Base-by-base conservation (phyloP, 2,888 invertebrate genomes). In the Mechanitis messenoides region DNA sequence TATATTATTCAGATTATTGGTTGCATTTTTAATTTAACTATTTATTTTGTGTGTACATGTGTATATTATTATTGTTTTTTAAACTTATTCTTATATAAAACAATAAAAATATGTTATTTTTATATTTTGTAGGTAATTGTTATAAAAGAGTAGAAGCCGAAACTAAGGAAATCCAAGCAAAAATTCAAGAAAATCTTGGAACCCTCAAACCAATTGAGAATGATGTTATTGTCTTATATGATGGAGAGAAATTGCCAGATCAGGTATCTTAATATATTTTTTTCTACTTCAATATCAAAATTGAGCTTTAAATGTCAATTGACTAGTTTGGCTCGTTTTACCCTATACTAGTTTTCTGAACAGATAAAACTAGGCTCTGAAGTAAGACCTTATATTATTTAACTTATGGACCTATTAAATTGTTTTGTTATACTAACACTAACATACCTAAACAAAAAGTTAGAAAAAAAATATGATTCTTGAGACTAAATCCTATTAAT, bases 211-310 rank as follows among this genome's bases (percentile, higher is more conserved):
- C 96, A 0, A 91, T 96, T 56, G 96, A 97, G 71, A 91, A 96
- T 75, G 96, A 97, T 83, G 95, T 98, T 7, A 91, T 96, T 42
- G 95, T 97, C 2, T 79, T 97, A 9, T 98, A 98, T 79, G 92
- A 96, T 72, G 95, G 95, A 53, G 98, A 98, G 78, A 93, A 91
- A 72, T 75, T 90, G 69, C 84, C 91, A 56, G 90, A 93, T 67
- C 78, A 91, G 81, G 90, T 87, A 68, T 65, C 35, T 62, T 59
- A 59, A 68, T 33, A 50, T 31, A 31, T 31, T 31, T 31, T 4
- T 47, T 7, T 50, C 9, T 31, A 50, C 31, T 3, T 31, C 31
- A 20, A 20, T 20, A 20, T 20, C 20, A 20, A 20, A 20, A 20
- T 20, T 20, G 20, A 20, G 20, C 20, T 20, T 20, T 20, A 20